Percentiles rank a stretch among this genome's conserved stretches.
phyloP scores from a whole-genome alignment of 2,888 invertebrate genomes.

The Yponomeuta evonymella region DNA sequence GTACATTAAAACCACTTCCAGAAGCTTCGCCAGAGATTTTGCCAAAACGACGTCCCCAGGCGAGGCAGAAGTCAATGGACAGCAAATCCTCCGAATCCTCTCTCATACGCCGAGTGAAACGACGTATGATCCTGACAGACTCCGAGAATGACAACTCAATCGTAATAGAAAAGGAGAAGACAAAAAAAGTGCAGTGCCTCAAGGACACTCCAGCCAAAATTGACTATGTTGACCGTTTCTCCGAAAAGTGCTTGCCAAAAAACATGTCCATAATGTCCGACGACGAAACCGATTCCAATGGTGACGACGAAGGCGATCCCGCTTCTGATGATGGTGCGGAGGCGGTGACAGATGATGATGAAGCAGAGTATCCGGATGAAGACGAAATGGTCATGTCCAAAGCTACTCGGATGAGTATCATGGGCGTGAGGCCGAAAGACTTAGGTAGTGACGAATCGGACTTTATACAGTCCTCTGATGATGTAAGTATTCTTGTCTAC shows the following conservation, averaged over 20 bases:
- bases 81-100: conserved; percentile 34
- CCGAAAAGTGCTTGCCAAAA: neutral
- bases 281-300: conserved; percentile 19
- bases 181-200: conserved; percentile 47
- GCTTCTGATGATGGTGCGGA: conserved; percentile 22
- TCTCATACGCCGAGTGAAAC: conserved; percentile 45
- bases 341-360: conserved; percentile 24
- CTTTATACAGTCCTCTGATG: conserved; percentile 59
- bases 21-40: conserved; percentile 58
- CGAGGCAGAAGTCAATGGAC: conserved; percentile 22
- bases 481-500: conserved; percentile 40
- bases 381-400: conserved; percentile 65
- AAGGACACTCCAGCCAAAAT: conserved; percentile 57
- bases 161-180: conserved; percentile 48
- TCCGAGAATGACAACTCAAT: conserved; percentile 66
- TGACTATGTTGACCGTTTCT: neutral
- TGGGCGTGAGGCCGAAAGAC: conserved; percentile 59
- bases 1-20: neutral
- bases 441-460: conserved; percentile 63
- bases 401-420: conserved; percentile 69
- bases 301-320: conserved; percentile 22
- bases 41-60: conserved; percentile 41
- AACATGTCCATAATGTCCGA: conserved; percentile 5
- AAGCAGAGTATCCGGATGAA: conserved; percentile 50
- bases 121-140: conserved; percentile 52